Base-by-base conservation (phyloP, 2,888 invertebrate species). In the Aspidiotus destructor region DNA sequence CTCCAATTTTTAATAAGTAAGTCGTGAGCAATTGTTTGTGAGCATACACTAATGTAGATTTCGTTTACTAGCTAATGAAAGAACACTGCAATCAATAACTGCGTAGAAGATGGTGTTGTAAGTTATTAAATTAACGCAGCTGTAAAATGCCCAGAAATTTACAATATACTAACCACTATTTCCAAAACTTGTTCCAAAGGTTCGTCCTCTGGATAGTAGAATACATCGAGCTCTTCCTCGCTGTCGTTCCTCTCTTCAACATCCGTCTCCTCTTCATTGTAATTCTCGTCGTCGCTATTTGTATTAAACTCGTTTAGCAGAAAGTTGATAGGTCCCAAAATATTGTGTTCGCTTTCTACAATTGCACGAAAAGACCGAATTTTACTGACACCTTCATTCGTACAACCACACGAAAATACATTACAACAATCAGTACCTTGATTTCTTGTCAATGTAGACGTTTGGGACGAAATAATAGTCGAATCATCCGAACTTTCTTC, bases 401-500 rank as follows among this genome's bases (percentile, higher is more conserved):
- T n/a, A 68, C 17, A 71, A 68, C n/a, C n/a, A n/a, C n/a, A n/a
- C 28, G 5, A 5, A 28, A 28, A 28, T 28, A 28, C 28, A 28
- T 3, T 28, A 28, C 5, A 5, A 28, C 28, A 28, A 28, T 28
- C 28, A 3, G 28, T 28, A 77, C 84, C 85, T 82, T 88, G 88
- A 79, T 92, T 95, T 75, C 96, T 84, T 16, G 96, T 96, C 41
- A 96, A 81, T 0, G 96, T 97, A 1, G 95, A 96, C 0, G 96
- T 94, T 78, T 96, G 95, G 11, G 95, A 96, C 3, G 95, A 92
- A 73, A 96, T 95, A 72, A 96, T 92, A 0, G 96, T 96, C 17
- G 93, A 93, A 77, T 97, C 96, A 77, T 97, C 96, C 40, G 94
- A 94, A 73, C 94, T 95, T 77, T 96, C 96, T 76, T 96, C 96